Conservation (phyloP, 1,140 invertebrate species). For the Dendrolimus kikuchii region DNA sequence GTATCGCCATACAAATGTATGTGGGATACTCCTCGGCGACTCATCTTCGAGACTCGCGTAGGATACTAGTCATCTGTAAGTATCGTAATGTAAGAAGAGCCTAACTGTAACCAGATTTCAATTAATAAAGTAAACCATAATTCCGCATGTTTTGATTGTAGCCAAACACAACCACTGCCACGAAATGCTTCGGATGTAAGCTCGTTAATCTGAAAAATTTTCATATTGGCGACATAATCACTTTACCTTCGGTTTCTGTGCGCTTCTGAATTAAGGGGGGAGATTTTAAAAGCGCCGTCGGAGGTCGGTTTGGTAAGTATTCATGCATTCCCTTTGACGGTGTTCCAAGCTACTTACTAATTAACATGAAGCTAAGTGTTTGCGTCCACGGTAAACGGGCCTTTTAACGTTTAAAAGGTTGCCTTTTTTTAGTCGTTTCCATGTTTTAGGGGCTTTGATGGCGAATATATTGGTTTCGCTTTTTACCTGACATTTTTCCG, state of each 20-base stretch:
- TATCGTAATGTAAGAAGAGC: too few relatives aligned
- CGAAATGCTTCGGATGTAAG: too few relatives aligned
- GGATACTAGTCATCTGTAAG: too few relatives aligned
- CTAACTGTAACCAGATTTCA: too few relatives aligned
- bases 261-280: slow-evolving; percentile 61
- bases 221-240: slow-evolving; percentile 63
- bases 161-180: too few relatives aligned
- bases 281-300: slow-evolving; percentile 66
- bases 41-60: too few relatives aligned
- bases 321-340: slow-evolving; percentile 70
- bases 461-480: slow-evolving; percentile 55
- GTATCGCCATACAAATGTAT: too few relatives aligned
- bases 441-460: slow-evolving; percentile 60
- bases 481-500: slow-evolving; percentile 52
- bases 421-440: slow-evolving; percentile 48
- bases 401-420: slow-evolving; percentile 69
- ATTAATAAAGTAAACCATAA: too few relatives aligned
- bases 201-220: slow-evolving; percentile 38
- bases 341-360: slow-evolving; percentile 65
- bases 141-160: too few relatives aligned
- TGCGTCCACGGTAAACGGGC: slow-evolving; percentile 69
- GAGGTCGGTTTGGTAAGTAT: slow-evolving; percentile 64
- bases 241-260: slow-evolving; percentile 68
- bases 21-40: too few relatives aligned
- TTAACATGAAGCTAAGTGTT: slow-evolving; percentile 70